Conservation (phyloP, 2,888 invertebrate genomes). For the Cistogaster globosa region DNA sequence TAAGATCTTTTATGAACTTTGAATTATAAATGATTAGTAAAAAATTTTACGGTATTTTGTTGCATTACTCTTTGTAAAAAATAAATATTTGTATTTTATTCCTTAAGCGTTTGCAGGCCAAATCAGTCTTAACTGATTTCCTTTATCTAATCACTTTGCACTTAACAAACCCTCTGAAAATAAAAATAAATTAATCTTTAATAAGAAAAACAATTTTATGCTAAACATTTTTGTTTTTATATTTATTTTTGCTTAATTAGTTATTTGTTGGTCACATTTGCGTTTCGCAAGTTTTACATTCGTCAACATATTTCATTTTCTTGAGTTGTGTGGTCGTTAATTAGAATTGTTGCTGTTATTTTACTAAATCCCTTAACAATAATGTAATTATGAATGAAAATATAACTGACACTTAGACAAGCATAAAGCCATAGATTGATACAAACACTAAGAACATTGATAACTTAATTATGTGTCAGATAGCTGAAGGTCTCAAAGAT, state of each 20-base stretch:
- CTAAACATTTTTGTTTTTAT: not conserved
- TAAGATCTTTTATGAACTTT: too few relatives aligned
- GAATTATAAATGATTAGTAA: too few relatives aligned
- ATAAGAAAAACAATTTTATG: conserved; percentile 13
- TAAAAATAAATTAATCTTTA: conserved; percentile 39
- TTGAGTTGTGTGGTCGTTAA: conserved; percentile 5
- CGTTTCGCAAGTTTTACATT: not conserved
- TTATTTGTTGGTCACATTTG: not conserved
- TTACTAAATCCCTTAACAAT: conserved; percentile 50
- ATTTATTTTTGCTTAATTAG: not conserved
- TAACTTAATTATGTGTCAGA: conserved; percentile 57
- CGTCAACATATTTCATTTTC: not conserved
- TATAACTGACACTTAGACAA: not conserved
- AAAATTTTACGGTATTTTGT: too few relatives aligned
- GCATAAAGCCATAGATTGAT: not conserved
- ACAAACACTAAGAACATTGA: not conserved
- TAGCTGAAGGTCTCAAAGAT: conserved; percentile 8
- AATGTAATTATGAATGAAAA: conserved; percentile 60
- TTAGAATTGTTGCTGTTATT: not conserved
- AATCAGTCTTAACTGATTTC: too few relatives aligned
- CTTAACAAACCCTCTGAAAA: not conserved
- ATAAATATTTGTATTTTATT: too few relatives aligned
- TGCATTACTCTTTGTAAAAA: too few relatives aligned
- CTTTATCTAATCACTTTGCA: not conserved
- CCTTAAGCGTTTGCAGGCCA: too few relatives aligned